Base-by-base conservation (phyloP, 2,797 vertebrate genomes). In the Microctenopoma steveboyesi region DNA sequence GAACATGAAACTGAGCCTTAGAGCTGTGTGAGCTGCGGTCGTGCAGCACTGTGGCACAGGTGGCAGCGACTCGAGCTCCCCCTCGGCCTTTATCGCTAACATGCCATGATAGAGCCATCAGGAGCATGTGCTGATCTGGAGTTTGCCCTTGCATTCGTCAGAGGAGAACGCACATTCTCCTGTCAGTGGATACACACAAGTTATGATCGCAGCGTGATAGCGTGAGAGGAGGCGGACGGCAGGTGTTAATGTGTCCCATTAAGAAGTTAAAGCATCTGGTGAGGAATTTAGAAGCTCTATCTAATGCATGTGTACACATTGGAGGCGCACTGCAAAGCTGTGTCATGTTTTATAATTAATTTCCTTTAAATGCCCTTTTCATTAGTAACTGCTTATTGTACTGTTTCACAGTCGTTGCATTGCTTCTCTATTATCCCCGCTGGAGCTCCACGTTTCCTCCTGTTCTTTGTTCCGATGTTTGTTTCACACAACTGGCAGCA, bases 61-160 rank as follows among this genome's bases (percentile, higher is more conserved):
- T 48, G 64, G 54, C 55, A 37, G 56, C 37, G 39, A 42, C 16
- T 7, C 48, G 1, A 4, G 48, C 45, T 45, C n/a, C 46, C n/a
- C 46, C 61, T 5, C 22, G 68, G 65, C 81, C 70, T 81, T 79
- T 70, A 84, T 63, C 77, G 42, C 74, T 85, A 86, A 89, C 82
- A 81, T 86, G 78, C 78, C 69, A 73, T 69, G 79, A 87, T 86
- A 45, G 82, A 83, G 81, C 53, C 72, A 76, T 81, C 63, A 63
- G 62, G 75, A 64, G 22, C 73, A 78, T 74, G 67, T 82, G 78
- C 83, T 74, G 76, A 86, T 72, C 60, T 57, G 63, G 54, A 52
- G 64, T 79, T 78, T 50, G 74, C 74, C 76, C 78, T 71, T 59
- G 69, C 56, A 61, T 72, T 59, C 78, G 61, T 80, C 59, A 27